A percentile compares a stretch with the other conserved stretches of the same genome.
phyloP scores from a whole-genome alignment of 2,888 invertebrate species.

The Busseola fusca region DNA sequence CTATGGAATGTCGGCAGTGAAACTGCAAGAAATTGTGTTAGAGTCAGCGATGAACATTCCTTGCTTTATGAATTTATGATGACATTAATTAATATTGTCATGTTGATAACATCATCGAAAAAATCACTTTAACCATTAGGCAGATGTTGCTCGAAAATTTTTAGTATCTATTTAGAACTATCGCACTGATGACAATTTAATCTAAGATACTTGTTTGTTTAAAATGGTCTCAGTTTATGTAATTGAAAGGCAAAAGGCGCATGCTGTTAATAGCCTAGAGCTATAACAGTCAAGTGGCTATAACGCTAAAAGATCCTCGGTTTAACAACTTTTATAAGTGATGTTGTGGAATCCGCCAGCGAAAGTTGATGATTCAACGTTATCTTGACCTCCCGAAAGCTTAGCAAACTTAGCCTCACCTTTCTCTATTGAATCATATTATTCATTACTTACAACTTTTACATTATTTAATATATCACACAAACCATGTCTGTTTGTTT shows the following conservation, averaged over 20 bases:
- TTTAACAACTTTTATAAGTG: conserved; percentile 42
- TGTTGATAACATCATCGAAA: conserved; percentile 26
- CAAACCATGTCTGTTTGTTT: background rate
- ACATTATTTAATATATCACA: conserved; percentile 25
- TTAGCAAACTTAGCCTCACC: conserved; percentile 52
- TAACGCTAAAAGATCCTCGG: conserved; percentile 17
- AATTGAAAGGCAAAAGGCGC: background rate
- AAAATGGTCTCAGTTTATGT: background rate
- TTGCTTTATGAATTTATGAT: conserved; percentile 48
- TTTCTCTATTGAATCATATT: conserved; percentile 69
- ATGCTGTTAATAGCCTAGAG: conserved; percentile 1
- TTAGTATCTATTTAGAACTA: background rate
- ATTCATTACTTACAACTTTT: conserved; percentile 38
- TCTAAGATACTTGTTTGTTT: background rate
- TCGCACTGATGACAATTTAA: conserved; percentile 1
- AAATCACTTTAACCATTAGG: conserved; percentile 10
- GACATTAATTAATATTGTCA: conserved; percentile 47
- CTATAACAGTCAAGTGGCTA: conserved; percentile 16
- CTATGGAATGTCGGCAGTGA: conserved; percentile 37
- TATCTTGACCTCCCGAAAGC: conserved; percentile 51
- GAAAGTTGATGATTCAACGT: conserved; percentile 70
- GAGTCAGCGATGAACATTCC: conserved; percentile 34
- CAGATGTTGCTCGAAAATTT: background rate
- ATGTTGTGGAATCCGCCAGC: conserved; percentile 61
- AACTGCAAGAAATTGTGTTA: conserved; percentile 44